Evolutionary conservation across 2,113 vertebrate species (phyloP), one percentile per base, ranked within the genome.

Genomic region (Sterna hirundo): DNA sequence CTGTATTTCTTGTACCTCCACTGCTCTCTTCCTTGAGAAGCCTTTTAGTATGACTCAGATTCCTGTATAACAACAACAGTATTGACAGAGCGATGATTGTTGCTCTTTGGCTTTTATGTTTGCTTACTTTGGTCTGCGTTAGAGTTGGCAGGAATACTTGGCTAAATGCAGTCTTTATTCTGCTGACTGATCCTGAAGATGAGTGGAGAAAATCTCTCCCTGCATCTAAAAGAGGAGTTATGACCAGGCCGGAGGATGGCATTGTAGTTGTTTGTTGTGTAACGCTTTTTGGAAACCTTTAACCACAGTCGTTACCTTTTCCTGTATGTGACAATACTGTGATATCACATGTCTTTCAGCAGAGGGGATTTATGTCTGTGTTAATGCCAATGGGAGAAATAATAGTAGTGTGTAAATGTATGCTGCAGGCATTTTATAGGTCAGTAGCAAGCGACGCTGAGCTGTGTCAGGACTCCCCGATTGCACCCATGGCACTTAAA

Each of bases 21-120:
- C 77, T 71, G 38, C 1, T 4, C 51, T 57, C 69, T 95, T 92
- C 88, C 58, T 72, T 74, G 32, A 81, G 68, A 83, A n/a, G 51
- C 76, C 46, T 92, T 70, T 84, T 34, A 44, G 34, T 61, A 4
- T 94, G 94, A 96, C 83, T 97, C 96, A 96, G 57, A 54, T 90
- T 89, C 77, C 91, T 82, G 83, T 75, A 15, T 69, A 77, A 85
- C 92, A 86, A 21, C 86, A 75, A 6, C 60, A 64, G 71, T 51
- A 30, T 25, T 64, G 86, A 72, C 60, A 58, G 75, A 92, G 72
- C 0, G 11, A 47, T 65, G 88, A 70, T 15, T 89, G 84, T 68
- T 84, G 65, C 76, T 81, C 64, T 66, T 32, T 30, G 72, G 52
- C 79, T 88, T 78, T 30, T 51, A 40, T 58, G 66, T 44, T 51